Percentiles rank a stretch among this genome's conserved stretches.
phyloP scores from a whole-genome alignment of 2,113 vertebrate genomes.

The Gorsachius goisagi region DNA sequence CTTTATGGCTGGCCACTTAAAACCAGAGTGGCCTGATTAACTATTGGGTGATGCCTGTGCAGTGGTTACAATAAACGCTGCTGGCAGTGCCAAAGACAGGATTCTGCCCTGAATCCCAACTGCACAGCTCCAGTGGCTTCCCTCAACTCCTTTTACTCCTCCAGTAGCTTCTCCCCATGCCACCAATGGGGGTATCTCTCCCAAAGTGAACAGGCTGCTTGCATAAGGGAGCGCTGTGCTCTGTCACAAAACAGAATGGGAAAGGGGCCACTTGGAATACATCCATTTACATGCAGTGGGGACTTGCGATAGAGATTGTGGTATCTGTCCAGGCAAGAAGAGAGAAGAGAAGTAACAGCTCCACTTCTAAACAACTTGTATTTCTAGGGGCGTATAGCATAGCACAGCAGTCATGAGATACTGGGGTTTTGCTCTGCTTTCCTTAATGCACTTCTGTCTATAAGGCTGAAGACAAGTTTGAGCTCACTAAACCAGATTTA shows the following conservation, averaged over 20 bases:
- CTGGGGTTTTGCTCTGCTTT: not conserved
- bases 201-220: not conserved
- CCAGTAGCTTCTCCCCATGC: not conserved
- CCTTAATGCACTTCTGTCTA: not conserved
- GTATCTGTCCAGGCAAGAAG: not conserved
- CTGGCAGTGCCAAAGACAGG: not conserved
- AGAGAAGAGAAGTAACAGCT: not conserved
- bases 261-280: not conserved
- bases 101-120: not conserved
- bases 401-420: fast-evolving
- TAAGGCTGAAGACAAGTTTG: not conserved
- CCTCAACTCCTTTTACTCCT: not conserved
- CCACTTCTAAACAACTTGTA: not conserved
- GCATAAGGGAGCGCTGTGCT: not conserved
- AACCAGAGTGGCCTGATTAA: not conserved
- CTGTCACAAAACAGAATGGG: not conserved
- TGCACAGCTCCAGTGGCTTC: not conserved
- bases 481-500: not conserved
- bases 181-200: not conserved
- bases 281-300: not conserved
- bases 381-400: not conserved
- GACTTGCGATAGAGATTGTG: not conserved
- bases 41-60: not conserved
- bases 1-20: not conserved
- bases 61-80: not conserved